Evolutionary conservation across 2,888 invertebrate species (phyloP), one percentile per base, ranked within the genome.

Genomic region (Antheraea yamamai): DNA sequence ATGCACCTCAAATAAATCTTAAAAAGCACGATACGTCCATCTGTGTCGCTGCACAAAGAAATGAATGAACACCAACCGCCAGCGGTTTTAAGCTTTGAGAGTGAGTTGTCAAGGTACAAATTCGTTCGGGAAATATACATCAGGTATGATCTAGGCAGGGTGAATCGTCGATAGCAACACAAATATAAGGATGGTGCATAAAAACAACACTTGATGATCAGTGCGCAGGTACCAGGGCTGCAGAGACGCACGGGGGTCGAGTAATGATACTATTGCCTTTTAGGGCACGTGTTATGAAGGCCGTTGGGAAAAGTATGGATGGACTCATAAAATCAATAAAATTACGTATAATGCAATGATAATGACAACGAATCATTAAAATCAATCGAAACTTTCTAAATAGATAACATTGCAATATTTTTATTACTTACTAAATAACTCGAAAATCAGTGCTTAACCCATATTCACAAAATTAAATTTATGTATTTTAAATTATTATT

Each of bases 181-280:
- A 92, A 91, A 92, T 87, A 92, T 85, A 88, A 84, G 80, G 82
- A 61, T 87, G 85, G 84, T 87, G 90, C 85, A 90, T 89, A 92
- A 92, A 92, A 93, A 92, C 91, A 90, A 89, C 88, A 90, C 85
- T 88, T 80, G 86, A 87, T 80, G 81, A 81, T 84, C 83, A 81
- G 81, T 83, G 83, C 86, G 85, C 82, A 80, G 85, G 86, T 92
- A 94, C 94, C 90, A 94, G 94, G 93, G 85, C 84, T 79, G 78
- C 91, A 93, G 89, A 78, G 83, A 81, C 77, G 83, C 82, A 86
- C 81, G 87, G 89, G 88, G 92, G 92, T 90, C 89, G 83, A 81
- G 90, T 94, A 94, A 93, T 94, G 93, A 92, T 91, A 93, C 92
- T 87, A 91, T 84, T 88, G 86, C 94, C 94, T 93, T 95, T 89